Base-by-base conservation (phyloP, 1,140 invertebrate species). In the Lordiphosa clarofinis region DNA sequence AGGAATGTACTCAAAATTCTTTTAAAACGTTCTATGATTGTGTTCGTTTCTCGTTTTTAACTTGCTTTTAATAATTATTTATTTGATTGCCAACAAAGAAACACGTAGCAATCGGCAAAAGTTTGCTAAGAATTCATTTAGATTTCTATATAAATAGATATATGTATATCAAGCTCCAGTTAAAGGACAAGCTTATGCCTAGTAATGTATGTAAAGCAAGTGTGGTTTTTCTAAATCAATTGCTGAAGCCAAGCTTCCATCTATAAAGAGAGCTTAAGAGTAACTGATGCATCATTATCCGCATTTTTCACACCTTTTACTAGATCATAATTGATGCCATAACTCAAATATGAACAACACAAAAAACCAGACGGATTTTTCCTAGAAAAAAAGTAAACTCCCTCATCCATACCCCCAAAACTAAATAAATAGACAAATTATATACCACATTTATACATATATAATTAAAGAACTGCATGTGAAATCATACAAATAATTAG, bases 161-260 rank as follows among this genome's bases (percentile, higher is more conserved):
- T 13, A 15, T 7, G 13, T 37, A 19, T 13, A 47, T 56, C 10
- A 12, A 49, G 46, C 36, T 10, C 38, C 9, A 42, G 13, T 24
- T 40, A 35, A 21, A 21, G 21, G 21, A 21, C 21, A 21, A 24
- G 54, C 42, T 7, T 7, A 31, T 31, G 28, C 28, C 21, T 24
- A 24, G 21, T 24, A 24, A 24, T 24, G 6, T 6, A 5, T 24
- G 4, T 24, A 24, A 24, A 31, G 28, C 19, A 19, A 19, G 19
- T 19, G 19, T 19, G 19, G 19, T 19, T 19, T 19, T 19, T 19
- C 19, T 19, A 19, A 19, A 19, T 19, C 19, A 19, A 19, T 31
- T 67, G 66, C 21, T 24, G 73, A 78, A 79, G 74, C 74, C 74
- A 79, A 79, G 74, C 74, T 78, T 78, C 61, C 44, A 28, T 42